Base-by-base conservation (phyloP, 2,888 invertebrate species). In the Pedicia rivosa region DNA sequence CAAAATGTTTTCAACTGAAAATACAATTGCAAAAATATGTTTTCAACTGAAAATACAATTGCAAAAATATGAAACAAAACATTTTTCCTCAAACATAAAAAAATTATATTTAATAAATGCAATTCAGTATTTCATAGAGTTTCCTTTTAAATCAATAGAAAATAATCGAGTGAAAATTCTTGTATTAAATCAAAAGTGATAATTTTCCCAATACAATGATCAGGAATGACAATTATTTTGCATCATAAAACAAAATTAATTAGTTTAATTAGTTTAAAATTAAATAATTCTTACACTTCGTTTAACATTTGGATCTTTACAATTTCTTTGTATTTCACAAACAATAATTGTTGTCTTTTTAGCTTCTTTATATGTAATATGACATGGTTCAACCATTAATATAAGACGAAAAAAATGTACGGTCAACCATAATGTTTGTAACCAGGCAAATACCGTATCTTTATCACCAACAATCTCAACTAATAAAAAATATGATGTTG, bases 401-500 rank as follows among this genome's bases (percentile, higher is more conserved):
- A 69, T 43, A 42, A 70, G 48, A 28, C 68, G 57, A 29, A 54
- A 43, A 4, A 56, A 38, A 43, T 70, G 70, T 28, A 65, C 62
- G 17, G 60, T 33, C 20, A 66, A 63, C 70, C 70, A 70, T 4
- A 64, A 46, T 15, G 57, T 47, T 44, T 69, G 67, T 4, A 66
- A 52, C 41, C 55, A 48, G 6, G 66, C 52, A 32, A 64, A 65
- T 14, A 63, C 52, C 42, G 54, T 52, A 39, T 62, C 59, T 26
- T 35, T 59, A 37, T 56, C 59, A 17, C 52, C 58, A 7, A 58
- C 50, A 22, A 64, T 50, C 46, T 66, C 66, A 40, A 63, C 47
- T 40, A 68, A 62, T 1, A 70, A 47, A 46, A 70, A 67, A 44
- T 70, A 70, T 1, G 67, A 63, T 1, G 69, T 70, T 33, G 69